These are phyloP conservation scores for Bactericera cockerelli DNA, from an alignment of 1,140 invertebrate species.

Conservation along the genomic window DNA sequence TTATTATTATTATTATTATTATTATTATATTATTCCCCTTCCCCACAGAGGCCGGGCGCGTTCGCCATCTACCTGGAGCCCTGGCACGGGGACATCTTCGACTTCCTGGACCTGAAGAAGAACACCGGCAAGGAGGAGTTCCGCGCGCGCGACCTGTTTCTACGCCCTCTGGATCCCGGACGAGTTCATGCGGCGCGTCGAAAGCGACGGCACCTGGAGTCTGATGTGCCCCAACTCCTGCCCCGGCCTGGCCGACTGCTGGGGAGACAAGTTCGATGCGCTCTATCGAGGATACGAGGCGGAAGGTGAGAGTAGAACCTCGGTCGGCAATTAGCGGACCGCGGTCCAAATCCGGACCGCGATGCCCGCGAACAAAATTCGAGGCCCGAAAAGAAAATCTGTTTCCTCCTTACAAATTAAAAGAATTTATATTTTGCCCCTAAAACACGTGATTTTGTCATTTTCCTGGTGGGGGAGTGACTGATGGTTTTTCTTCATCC, in stretches of 20 bases:
- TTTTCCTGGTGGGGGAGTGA: too few species aligned
- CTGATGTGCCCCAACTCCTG: constrained; percentile 94
- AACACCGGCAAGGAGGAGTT: constrained; percentile 88
- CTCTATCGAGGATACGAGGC: constrained; percentile 59
- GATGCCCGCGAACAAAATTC: too few species aligned
- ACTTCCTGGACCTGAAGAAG: constrained; percentile 86
- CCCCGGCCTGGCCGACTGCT: constrained; percentile 77
- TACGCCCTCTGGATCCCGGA: constrained; percentile 98
- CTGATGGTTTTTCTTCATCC: too few species aligned
- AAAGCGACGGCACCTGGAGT: constrained; percentile 74
- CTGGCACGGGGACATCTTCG: constrained; percentile 96
- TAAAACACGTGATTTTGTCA: too few species aligned
- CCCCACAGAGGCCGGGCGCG: constrained; percentile 80
- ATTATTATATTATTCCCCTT: too few species aligned
- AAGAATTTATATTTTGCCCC: too few species aligned
- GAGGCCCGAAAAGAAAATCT: too few species aligned
- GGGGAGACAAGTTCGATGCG: constrained; percentile 87
- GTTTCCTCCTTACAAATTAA: too few species aligned
- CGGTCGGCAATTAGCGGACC: too few species aligned
- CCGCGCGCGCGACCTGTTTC: constrained; percentile 89
- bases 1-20: too few species aligned
- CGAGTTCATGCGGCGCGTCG: constrained; percentile 94
- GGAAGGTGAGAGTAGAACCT: not conserved
- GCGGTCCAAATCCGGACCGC: too few species aligned
- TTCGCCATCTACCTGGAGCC: constrained; percentile 98